Conservation (phyloP, 2,113 vertebrate species). For the Boulengeromyrus knoepffleri region DNA sequence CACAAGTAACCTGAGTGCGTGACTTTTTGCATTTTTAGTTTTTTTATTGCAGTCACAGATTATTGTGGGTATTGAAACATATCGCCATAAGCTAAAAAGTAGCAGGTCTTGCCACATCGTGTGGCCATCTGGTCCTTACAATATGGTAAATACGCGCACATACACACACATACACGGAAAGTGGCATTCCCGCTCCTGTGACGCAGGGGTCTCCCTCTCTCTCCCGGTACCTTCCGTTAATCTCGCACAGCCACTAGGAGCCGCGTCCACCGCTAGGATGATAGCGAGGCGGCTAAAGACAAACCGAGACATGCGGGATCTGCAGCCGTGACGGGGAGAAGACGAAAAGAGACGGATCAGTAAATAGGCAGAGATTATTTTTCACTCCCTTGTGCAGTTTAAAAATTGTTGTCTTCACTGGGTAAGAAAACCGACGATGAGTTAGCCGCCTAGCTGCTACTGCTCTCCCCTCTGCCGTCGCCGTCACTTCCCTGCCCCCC, state of each 20-base stretch:
- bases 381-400: constrained; percentile 18
- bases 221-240: neutral
- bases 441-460: constrained; percentile 35
- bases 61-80: no score
- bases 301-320: constrained; percentile 22
- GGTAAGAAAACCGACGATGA: constrained; percentile 43
- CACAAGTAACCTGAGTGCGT: no score
- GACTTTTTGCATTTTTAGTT: no score
- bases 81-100: no score
- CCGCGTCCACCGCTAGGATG: neutral
- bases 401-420: constrained; percentile 26
- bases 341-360: constrained; percentile 7
- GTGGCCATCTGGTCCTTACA: neutral
- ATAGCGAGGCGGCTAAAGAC: constrained; percentile 11
- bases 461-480: constrained; percentile 30
- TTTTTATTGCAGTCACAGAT: no score
- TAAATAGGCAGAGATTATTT: constrained; percentile 24
- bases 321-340: constrained; percentile 23
- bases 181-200: neutral
- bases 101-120: neutral
- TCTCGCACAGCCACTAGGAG: constrained; percentile 12
- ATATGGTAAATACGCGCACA: neutral
- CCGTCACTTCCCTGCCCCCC: constrained; percentile 2
- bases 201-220: neutral
- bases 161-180: neutral